phyloP scores from a whole-genome alignment of 2,113 vertebrate species.

The Pica pica region DNA sequence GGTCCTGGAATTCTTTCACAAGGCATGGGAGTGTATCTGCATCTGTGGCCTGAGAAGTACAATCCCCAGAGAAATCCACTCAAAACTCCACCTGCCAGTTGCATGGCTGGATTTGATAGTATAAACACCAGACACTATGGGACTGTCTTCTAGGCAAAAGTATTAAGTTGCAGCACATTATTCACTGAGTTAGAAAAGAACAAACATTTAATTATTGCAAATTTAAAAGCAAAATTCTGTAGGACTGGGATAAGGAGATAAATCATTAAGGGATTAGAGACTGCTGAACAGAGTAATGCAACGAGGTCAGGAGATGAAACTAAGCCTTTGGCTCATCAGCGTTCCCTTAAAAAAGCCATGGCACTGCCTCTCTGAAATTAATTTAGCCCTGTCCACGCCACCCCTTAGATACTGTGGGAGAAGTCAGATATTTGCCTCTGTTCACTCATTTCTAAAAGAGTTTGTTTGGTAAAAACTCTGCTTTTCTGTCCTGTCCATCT shows the following conservation, averaged over 20 bases:
- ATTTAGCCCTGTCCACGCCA: neutral
- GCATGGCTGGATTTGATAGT: neutral
- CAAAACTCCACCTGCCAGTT: neutral
- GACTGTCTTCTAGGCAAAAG: conserved; percentile 1
- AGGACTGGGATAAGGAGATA: conserved; percentile 17
- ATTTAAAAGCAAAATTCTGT: conserved; percentile 59
- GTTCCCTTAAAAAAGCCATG: neutral
- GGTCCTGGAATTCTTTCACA: neutral
- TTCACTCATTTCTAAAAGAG: neutral
- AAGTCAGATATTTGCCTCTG: neutral
- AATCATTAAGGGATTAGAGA: conserved; percentile 15
- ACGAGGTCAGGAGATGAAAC: conserved; percentile 14
- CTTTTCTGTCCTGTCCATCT: neutral
- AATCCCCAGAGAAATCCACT: neutral
- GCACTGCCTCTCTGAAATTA: neutral
- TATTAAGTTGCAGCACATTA: conserved; percentile 22
- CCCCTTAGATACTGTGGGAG: neutral
- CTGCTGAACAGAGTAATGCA: conserved; percentile 22
- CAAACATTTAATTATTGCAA: conserved; percentile 62
- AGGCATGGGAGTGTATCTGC: neutral
- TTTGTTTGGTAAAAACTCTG: neutral
- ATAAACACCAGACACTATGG: neutral
- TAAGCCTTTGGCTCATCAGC: conserved; percentile 1
- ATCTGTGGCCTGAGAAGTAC: neutral
- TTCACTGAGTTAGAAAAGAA: conserved; percentile 42